Evolutionary conservation across 2,888 invertebrate genomes (phyloP), one percentile per base, ranked within the genome.

Genomic region (Eurytoma californica): DNA sequence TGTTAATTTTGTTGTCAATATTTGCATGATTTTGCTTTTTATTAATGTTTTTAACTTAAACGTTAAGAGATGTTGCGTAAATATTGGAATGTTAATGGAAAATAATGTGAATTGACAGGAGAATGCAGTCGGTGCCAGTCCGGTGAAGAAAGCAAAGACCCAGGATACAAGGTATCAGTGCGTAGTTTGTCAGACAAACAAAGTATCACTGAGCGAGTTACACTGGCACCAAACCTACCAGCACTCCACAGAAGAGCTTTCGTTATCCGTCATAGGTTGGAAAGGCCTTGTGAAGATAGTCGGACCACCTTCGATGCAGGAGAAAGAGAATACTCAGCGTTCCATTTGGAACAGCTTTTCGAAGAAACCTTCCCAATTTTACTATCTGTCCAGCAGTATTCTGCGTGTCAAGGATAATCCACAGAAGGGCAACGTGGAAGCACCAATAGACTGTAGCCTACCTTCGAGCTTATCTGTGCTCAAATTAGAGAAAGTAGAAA

Each of bases 221-320:
- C 87, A 88, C 70, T 80, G 83, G 69, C 88, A 88, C 82, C 86
- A 88, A 65, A 84, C 84, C 0, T 83, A 82, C 49, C 73, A 77
- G 61, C 88, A 88, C 65, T 86, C 85, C 4, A 55, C 82, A 12
- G 85, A 86, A 79, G 86, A 88, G 70, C 81, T 88, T 39, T 88
- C 88, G 0, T 77, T 86, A 2, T 84, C 86, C 4, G 82, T 85
- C 3, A 84, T 88, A 30, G 82, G 83, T 16, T 83, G 85, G 60
- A 86, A 85, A 65, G 83, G 84, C 53, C 77, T 85, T 0, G 77
- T 82, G 0, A 82, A 83, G 20, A 80, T 80, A 47, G 68, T 82
- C 13, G 76, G 65, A 13, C 76, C 81, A 28, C 67, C 75, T 14
- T 16, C 58, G 12, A 24, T 18, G 3, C 72, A 65, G 53, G 80